phyloP scores from a whole-genome alignment of 2,113 vertebrate genomes.

The Dermatemys mawii region DNA sequence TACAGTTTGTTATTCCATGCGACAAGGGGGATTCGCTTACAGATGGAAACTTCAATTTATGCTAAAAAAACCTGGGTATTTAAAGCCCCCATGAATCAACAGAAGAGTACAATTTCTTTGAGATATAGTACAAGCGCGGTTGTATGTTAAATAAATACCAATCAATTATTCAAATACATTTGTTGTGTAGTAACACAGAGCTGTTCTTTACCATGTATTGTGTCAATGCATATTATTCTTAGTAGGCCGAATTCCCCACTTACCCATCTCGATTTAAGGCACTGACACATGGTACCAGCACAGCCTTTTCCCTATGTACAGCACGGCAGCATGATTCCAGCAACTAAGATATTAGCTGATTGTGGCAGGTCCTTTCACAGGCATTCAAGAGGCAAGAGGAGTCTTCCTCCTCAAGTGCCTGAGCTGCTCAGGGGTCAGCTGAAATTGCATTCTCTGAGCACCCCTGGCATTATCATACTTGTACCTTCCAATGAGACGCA shows the following conservation, averaged over 20 bases:
- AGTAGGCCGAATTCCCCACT: slow-evolving; percentile 8
- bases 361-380: neutral
- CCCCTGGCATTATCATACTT: fast-evolving
- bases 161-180: slow-evolving; percentile 73
- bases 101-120: slow-evolving; percentile 17
- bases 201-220: slow-evolving; percentile 57
- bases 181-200: slow-evolving; percentile 59
- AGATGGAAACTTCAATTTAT: neutral
- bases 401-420: neutral
- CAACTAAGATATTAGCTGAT: neutral
- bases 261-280: slow-evolving; percentile 9
- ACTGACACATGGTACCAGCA: slow-evolving; percentile 37
- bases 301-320: slow-evolving; percentile 15
- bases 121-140: slow-evolving; percentile 45
- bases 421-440: fast-evolving
- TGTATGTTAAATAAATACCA: slow-evolving; percentile 61
- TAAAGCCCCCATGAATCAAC: neutral
- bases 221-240: slow-evolving; percentile 27
- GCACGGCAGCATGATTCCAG: neutral
- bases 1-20: neutral
- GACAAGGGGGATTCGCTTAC: neutral
- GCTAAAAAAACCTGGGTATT: neutral
- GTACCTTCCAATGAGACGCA: neutral
- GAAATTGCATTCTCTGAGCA: neutral
- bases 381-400: fast-evolving